These are phyloP conservation scores for Beroe forskalii DNA, from an alignment of 37 sponge, comb jelly and placozoan species.

Conservation along the genomic window DNA sequence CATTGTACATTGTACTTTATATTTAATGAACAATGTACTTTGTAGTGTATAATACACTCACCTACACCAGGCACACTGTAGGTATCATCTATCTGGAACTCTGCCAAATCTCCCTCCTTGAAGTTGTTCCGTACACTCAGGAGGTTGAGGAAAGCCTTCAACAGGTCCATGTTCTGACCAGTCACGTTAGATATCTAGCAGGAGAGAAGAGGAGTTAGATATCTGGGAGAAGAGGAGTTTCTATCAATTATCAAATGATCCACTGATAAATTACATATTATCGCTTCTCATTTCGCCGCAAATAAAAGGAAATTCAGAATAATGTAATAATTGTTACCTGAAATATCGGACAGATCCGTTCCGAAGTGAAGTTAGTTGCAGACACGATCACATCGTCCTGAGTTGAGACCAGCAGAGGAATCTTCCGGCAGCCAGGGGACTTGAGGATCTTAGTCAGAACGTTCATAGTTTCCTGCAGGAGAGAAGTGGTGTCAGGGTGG, in stretches of 20 bases:
- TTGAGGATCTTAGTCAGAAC: conserved; percentile 86
- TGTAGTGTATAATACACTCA: neutral
- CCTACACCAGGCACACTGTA: conserved; percentile 87
- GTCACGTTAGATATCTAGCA: conserved; percentile 87
- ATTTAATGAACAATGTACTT: too few species aligned
- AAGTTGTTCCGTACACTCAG: conserved; percentile 79
- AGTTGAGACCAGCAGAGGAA: conserved; percentile 83
- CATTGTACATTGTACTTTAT: too few species aligned
- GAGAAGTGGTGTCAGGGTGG: too few species aligned
- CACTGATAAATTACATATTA: neutral
- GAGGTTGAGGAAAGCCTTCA: conserved; percentile 89
- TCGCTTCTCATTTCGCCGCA: too few species aligned
- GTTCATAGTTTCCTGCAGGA: conserved; percentile 83
- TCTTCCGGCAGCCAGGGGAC: conserved; percentile 97
- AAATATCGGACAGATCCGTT: conserved; percentile 97
- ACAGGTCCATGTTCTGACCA: conserved; percentile 90
- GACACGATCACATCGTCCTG: conserved; percentile 94
- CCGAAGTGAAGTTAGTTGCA: conserved; percentile 95
- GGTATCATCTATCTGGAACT: conserved; percentile 87
- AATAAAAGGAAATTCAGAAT: too few species aligned
- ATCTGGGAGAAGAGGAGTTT: neutral
- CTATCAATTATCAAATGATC: neutral
- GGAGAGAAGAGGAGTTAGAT: neutral
- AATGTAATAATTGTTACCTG: too few species aligned
- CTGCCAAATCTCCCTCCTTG: conserved; percentile 81